Base-by-base conservation (phyloP, 1,140 invertebrate genomes). In the Oryzaephilus surinamensis region DNA sequence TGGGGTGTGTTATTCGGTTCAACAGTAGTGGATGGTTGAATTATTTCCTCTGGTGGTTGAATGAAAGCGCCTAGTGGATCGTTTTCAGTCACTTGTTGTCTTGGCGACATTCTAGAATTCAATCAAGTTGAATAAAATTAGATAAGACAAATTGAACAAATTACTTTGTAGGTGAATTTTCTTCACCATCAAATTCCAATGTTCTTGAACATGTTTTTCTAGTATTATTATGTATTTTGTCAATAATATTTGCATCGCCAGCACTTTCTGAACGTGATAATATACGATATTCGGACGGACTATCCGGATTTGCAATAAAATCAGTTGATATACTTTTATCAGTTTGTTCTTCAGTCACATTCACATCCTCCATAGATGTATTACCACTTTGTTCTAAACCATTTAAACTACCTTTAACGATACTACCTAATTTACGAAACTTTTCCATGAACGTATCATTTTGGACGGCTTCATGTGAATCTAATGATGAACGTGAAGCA, bases 51-150 rank as follows among this genome's bases (percentile, higher is more conserved):
- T 37, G 49, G 48, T 35, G 62, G 63, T 48, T 75, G 72, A 32
- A 71, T 68, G 24, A 91, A 67, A 16, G 88, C 85, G 6, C 90
- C 91, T 15, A 95, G 63, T 1, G 91, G 91, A 69, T 94, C 90
- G 60, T 91, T 91, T 57, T 88, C 76, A 2, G 88, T 84, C 1
- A 93, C 85, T 2, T 84, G 81, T 13, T 84, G 89, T 27, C 86
- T 69, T 12, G 79, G 72, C 15, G 73, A 73, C 40, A 77, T 63
- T 58, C 78, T 80, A 24, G 5, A 24, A 24, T 24, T 24, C 23
- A 4, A 24, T 24, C 11, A n/a, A 24, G 11, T 4, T 24, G 8
- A 24, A 4, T 24, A 7, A 1, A 24, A 24, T 7, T n/a, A 4
- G 11, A 24, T 24, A n/a, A 24, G 4, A 5, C 8, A 10, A 24